phyloP scores from a whole-genome alignment of 2,113 vertebrate species.

The Perognathus longimembris region DNA sequence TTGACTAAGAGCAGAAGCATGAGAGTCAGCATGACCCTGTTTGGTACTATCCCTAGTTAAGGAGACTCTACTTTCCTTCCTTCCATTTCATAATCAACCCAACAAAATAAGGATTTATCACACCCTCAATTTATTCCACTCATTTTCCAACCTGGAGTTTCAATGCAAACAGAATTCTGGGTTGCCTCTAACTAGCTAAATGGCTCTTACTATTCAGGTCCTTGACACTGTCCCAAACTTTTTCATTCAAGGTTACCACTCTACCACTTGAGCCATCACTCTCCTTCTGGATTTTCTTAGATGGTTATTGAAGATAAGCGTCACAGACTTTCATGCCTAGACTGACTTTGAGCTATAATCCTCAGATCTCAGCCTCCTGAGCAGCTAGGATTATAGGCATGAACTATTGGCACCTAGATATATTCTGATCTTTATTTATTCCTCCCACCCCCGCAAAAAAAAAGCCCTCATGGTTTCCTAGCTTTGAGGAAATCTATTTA shows the following conservation, averaged over 20 bases:
- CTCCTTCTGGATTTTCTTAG: too few relatives aligned
- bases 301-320: too few relatives aligned
- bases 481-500: neutral
- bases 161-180: neutral
- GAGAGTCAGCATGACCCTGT: neutral
- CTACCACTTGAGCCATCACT: too few relatives aligned
- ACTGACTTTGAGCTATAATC: too few relatives aligned
- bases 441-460: too few relatives aligned
- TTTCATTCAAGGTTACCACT: too few relatives aligned
- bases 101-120: neutral
- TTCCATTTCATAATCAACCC: neutral
- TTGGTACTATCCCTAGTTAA: neutral
- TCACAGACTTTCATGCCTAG: too few relatives aligned
- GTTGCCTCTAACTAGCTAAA: neutral
- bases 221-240: too few relatives aligned
- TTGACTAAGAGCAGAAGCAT: neutral
- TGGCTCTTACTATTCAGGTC: neutral
- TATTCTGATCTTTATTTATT: neutral
- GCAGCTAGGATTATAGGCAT: too few relatives aligned
- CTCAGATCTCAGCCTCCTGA: too few relatives aligned
- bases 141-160: neutral
- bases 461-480: neutral
- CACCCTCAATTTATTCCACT: neutral
- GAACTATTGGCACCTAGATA: too few relatives aligned
- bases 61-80: neutral